A percentile compares a stretch with the other conserved stretches of the same genome.
phyloP scores from a whole-genome alignment of 2,113 vertebrate species.

The Holacanthus passer region DNA sequence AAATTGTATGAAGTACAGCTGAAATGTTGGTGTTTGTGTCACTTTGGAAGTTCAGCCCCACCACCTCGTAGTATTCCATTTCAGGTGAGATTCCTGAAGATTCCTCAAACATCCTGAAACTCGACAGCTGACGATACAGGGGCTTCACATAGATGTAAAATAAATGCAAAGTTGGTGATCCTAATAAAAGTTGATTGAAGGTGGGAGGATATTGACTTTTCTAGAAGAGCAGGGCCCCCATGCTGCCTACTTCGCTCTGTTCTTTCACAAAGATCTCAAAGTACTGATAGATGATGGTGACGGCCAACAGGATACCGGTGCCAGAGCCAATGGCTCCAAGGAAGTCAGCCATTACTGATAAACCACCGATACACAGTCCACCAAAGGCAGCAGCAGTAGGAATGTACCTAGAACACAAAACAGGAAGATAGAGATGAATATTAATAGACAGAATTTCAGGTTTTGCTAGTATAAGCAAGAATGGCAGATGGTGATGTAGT shows the following conservation, averaged over 20 bases:
- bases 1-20: conserved; percentile 39
- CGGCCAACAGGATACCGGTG: conserved; percentile 95
- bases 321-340: conserved; percentile 98
- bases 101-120: conserved; percentile 50
- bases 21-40: conserved; percentile 33
- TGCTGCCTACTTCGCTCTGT: conserved; percentile 98
- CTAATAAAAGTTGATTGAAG: conserved; percentile 49
- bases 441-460: background rate
- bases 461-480: background rate
- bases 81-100: conserved; percentile 49
- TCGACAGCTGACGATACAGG: conserved; percentile 44
- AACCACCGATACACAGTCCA: conserved; percentile 96
- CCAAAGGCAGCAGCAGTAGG: conserved; percentile 98
- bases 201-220: conserved; percentile 19
- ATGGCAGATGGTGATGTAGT: background rate
- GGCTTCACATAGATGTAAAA: conserved; percentile 60
- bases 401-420: conserved; percentile 89
- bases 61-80: conserved; percentile 28
- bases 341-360: conserved; percentile 98
- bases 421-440: background rate
- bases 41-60: conserved; percentile 31
- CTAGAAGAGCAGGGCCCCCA: conserved; percentile 97
- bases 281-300: conserved; percentile 99
- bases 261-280: conserved; percentile 99
- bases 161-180: conserved; percentile 57